A percentile compares a stretch with the other conserved stretches of the same genome.
Evolutionary conservation across 2,888 invertebrate genomes (phyloP).

Genomic region (Erebia ligea): DNA sequence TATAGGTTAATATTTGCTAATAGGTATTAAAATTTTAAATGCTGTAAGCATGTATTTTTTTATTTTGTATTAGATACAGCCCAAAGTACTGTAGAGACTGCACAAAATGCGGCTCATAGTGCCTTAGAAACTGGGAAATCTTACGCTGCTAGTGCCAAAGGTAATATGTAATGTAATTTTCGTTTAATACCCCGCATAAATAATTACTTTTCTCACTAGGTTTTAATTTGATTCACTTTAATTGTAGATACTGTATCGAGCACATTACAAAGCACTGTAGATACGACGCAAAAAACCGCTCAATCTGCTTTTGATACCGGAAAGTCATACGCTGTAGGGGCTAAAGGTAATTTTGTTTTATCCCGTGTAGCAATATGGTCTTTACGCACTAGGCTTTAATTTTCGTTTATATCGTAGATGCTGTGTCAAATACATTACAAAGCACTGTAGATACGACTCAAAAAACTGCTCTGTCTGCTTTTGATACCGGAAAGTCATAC

Average conservation of each 20-base stretch:
- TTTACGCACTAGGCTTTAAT: not conserved
- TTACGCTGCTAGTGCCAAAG: slow-evolving; percentile 49
- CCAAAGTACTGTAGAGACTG: slow-evolving; percentile 45
- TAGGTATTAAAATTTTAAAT: not conserved
- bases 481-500: slow-evolving; percentile 45
- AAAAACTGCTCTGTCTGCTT: slow-evolving; percentile 54
- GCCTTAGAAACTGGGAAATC: slow-evolving; percentile 49
- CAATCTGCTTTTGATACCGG: slow-evolving; percentile 50
- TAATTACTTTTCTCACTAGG: not conserved
- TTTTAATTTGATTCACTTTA: not conserved
- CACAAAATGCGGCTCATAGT: slow-evolving; percentile 55
- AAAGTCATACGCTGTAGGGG: slow-evolving; percentile 40
- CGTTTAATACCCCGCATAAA: no score
- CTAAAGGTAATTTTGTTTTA: slow-evolving; percentile 41
- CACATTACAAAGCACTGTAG: slow-evolving; percentile 39
- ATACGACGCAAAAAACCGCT: slow-evolving; percentile 53
- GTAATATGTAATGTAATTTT: slow-evolving; percentile 28
- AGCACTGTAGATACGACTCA: slow-evolving; percentile 49
- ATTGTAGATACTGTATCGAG: slow-evolving; percentile 28
- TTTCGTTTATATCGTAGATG: slow-evolving; percentile 48
- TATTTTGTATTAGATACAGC: slow-evolving; percentile 20
- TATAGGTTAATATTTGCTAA: slow-evolving; percentile 1
- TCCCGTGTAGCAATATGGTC: no score
- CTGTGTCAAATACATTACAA: slow-evolving; percentile 9
- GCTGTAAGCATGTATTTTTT: not conserved